These are phyloP conservation scores for Callosobruchus maculatus DNA, from an alignment of 2,888 invertebrate species.

Conservation along the genomic window DNA sequence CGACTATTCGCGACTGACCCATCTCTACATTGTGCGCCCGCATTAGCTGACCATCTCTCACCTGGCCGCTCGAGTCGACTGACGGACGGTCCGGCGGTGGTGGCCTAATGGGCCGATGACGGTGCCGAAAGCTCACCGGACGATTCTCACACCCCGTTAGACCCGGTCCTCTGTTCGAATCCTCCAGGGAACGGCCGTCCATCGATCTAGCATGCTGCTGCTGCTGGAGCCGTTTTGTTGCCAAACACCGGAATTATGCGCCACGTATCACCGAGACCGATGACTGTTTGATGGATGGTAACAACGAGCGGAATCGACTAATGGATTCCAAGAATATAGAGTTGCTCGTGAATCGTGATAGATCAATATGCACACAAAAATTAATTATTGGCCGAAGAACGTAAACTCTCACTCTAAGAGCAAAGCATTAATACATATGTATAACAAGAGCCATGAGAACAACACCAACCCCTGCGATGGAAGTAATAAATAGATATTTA, in stretches of 20 bases:
- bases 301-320: neutral
- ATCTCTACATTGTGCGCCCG: neutral
- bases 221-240: neutral
- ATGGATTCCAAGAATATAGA: neutral
- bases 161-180: neutral
- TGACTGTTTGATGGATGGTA: neutral
- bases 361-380: too few relatives aligned
- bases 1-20: neutral
- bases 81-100: too few relatives aligned
- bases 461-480: too few relatives aligned
- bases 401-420: too few relatives aligned
- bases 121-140: neutral
- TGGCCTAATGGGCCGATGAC: neutral
- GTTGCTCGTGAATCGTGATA: too few relatives aligned
- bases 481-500: too few relatives aligned
- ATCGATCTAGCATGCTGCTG: neutral
- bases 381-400: too few relatives aligned
- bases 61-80: neutral
- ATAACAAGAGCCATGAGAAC: too few relatives aligned
- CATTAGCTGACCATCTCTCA: neutral
- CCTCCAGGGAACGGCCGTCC: neutral
- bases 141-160: neutral
- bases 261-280: neutral
- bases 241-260: neutral
- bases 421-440: too few relatives aligned